Percentiles rank a stretch among this genome's conserved stretches.
Evolutionary conservation across 2,113 vertebrate species (phyloP).

Genomic region (Cinclus mexicanus): DNA sequence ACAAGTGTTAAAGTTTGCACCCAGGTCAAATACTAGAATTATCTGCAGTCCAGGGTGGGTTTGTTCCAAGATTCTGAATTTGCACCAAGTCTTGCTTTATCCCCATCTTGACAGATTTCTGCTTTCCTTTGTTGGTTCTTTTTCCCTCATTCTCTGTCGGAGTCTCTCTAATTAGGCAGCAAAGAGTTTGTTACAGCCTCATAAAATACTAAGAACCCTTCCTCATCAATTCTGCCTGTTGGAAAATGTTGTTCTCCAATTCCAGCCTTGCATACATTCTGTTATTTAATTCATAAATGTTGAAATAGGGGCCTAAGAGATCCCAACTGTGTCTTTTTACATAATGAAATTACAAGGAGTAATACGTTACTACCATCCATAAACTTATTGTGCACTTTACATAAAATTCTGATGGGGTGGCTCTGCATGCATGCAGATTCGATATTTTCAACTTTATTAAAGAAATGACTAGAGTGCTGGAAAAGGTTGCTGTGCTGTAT

Average conservation of each 20-base stretch:
- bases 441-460: constrained; percentile 85
- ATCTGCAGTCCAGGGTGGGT: background rate
- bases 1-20: background rate
- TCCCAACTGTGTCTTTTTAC: constrained; percentile 70
- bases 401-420: constrained; percentile 78
- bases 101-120: background rate
- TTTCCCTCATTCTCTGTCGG: accelerated
- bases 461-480: constrained; percentile 76
- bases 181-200: background rate
- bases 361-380: constrained; percentile 63
- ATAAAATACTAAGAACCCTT: background rate
- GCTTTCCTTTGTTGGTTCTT: background rate
- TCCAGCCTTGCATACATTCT: background rate
- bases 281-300: constrained; percentile 9
- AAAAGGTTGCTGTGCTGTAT: constrained; percentile 61
- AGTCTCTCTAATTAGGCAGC: background rate
- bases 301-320: constrained; percentile 15
- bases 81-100: background rate
- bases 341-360: constrained; percentile 81
- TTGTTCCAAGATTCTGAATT: background rate
- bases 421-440: constrained; percentile 78
- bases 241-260: background rate
- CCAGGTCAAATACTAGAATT: background rate
- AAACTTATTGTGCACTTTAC: constrained; percentile 80
- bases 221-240: background rate